Conservation (phyloP, 2,113 vertebrate species). For the Orycteropus afer region DNA sequence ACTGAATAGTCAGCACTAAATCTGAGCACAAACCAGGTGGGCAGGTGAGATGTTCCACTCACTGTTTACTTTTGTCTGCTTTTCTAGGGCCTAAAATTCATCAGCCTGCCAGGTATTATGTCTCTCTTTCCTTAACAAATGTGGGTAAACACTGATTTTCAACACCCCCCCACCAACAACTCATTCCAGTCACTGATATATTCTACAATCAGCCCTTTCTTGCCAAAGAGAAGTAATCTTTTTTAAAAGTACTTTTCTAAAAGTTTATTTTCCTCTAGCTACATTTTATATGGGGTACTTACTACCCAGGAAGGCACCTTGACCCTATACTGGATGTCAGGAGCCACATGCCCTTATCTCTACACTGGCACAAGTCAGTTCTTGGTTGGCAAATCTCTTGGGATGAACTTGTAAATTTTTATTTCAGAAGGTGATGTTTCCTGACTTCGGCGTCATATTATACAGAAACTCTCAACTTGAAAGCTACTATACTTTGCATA, state of each 20-base stretch:
- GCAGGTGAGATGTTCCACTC: neutral
- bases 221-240: neutral
- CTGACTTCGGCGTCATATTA: neutral
- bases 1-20: neutral
- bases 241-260: neutral
- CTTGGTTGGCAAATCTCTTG: neutral
- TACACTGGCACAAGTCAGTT: neutral
- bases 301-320: neutral
- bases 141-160: neutral
- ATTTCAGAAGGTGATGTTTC: neutral
- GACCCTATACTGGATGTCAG: neutral
- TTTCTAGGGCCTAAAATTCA: neutral
- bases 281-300: neutral
- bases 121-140: neutral
- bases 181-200: neutral
- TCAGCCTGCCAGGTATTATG: neutral
- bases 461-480: neutral
- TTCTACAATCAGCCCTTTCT: neutral
- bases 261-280: neutral
- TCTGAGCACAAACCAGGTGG: neutral
- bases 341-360: neutral
- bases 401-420: conserved; percentile 6
- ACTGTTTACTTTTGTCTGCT: neutral
- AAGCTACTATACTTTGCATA: neutral
- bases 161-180: neutral